Evolutionary conservation across 2,113 vertebrate genomes (phyloP).

Genomic region (Lates calcarifer): DNA sequence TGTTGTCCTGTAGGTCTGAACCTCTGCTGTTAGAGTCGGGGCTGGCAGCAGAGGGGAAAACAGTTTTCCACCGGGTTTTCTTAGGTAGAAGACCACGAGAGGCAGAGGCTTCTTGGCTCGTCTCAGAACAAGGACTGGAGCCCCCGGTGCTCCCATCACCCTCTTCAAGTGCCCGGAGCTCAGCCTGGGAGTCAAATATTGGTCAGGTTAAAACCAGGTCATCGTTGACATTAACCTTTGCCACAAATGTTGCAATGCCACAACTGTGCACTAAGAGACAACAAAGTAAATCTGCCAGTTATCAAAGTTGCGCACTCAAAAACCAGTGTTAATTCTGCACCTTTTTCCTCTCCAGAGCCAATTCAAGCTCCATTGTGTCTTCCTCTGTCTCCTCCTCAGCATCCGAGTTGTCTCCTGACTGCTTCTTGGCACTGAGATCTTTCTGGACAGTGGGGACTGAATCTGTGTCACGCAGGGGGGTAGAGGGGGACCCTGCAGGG

Average conservation of each 20-base stretch:
- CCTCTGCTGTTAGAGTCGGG: conserved; percentile 90
- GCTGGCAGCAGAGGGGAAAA: conserved; percentile 88
- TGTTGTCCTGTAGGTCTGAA: conserved; percentile 87
- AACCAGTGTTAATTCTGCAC: conserved; percentile 67
- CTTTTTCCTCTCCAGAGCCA: conserved; percentile 96
- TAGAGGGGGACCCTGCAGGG: conserved; percentile 47
- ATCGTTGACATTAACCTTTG: background rate
- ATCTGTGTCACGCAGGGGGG: conserved; percentile 70
- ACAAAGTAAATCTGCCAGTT: background rate
- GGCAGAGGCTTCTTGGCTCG: conserved; percentile 88
- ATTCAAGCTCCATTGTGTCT: conserved; percentile 93
- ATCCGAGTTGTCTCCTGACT: conserved; percentile 82
- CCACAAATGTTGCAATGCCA: background rate
- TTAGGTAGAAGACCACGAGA: conserved; percentile 82
- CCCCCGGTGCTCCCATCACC: conserved; percentile 92
- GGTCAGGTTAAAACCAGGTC: background rate
- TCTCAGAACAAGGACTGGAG: conserved; percentile 94
- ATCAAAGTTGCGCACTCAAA: background rate
- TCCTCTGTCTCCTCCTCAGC: conserved; percentile 91
- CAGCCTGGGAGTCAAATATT: conserved; percentile 85
- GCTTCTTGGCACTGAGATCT: conserved; percentile 87
- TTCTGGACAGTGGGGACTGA: conserved; percentile 79
- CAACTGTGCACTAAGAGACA: background rate
- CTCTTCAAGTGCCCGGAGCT: conserved; percentile 96
- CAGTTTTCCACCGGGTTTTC: conserved; percentile 93